Evolutionary conservation across 2,797 vertebrate species (phyloP).

Genomic region (Chelmon rostratus): DNA sequence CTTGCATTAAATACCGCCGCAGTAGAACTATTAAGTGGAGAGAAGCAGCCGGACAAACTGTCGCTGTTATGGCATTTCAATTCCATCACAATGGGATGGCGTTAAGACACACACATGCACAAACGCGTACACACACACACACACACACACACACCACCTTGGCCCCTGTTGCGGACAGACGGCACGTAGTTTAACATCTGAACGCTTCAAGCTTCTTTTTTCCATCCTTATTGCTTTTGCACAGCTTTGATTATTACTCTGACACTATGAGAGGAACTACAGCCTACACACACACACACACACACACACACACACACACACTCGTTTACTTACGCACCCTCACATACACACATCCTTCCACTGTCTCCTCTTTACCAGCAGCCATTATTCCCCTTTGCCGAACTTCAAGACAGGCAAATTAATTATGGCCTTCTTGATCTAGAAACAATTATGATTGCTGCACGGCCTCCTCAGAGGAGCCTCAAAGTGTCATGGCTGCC

Average conservation of each 20-base stretch:
- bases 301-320: conserved; percentile 28
- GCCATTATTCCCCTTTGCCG: conserved; percentile 62
- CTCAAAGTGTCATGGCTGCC: conserved; percentile 76
- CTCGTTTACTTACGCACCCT: conserved; percentile 23
- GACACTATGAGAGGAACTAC: conserved; percentile 17
- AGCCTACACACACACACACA: conserved; percentile 1
- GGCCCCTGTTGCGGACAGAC: conserved; percentile 55
- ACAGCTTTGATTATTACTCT: conserved; percentile 50
- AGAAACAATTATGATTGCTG: conserved; percentile 83
- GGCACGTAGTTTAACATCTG: conserved; percentile 58
- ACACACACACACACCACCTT: conserved; percentile 44
- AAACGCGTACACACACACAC: conserved; percentile 17
- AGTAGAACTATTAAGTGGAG: conserved; percentile 81
- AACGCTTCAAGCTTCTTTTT: conserved; percentile 44
- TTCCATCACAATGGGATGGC: conserved; percentile 74
- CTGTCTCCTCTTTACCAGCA: conserved; percentile 59
- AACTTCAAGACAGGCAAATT: conserved; percentile 85
- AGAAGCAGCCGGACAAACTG: conserved; percentile 72
- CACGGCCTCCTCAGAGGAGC: conserved; percentile 69
- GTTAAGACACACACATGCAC: conserved; percentile 49
- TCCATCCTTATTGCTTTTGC: conserved; percentile 52
- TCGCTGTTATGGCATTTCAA: conserved; percentile 78
- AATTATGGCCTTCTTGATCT: conserved; percentile 86
- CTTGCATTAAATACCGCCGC: conserved; percentile 81
- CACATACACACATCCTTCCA: conserved; percentile 30